Conservation (phyloP, 2,797 vertebrate genomes). For the Rallus crepitans region DNA sequence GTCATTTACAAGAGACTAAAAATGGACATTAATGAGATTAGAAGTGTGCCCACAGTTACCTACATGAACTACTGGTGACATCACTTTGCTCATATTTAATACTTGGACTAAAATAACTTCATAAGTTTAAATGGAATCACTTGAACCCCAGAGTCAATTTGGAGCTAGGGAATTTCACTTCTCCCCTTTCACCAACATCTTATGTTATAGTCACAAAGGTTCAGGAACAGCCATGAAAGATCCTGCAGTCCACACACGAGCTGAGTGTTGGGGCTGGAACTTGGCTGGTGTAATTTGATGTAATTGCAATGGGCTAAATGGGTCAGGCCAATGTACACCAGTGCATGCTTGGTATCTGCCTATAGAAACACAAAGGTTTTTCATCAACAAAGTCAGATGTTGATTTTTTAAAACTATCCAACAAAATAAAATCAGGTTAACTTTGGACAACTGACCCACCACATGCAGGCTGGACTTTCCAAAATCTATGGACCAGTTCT, state of each 20-base stretch:
- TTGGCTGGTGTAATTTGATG: neutral
- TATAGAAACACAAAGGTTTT: neutral
- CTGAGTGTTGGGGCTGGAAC: neutral
- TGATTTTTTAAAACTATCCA: neutral
- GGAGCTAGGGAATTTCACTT: neutral
- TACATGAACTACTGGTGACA: neutral
- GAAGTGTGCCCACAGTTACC: neutral
- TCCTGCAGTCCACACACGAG: neutral
- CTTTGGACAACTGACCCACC: neutral
- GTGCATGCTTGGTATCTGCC: neutral
- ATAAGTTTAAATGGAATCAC: neutral
- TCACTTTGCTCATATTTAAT: neutral
- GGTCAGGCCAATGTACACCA: neutral
- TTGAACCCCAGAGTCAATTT: neutral
- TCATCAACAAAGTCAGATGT: neutral
- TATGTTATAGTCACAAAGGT: neutral
- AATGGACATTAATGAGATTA: neutral
- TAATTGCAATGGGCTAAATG: neutral
- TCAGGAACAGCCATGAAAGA: neutral
- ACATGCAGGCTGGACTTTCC: neutral
- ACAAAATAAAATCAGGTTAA: neutral
- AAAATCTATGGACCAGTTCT: neutral
- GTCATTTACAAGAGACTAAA: neutral
- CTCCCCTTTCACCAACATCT: neutral
- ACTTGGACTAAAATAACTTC: neutral